Conservation (phyloP, 2,888 invertebrate species). For the Timandra comae region DNA sequence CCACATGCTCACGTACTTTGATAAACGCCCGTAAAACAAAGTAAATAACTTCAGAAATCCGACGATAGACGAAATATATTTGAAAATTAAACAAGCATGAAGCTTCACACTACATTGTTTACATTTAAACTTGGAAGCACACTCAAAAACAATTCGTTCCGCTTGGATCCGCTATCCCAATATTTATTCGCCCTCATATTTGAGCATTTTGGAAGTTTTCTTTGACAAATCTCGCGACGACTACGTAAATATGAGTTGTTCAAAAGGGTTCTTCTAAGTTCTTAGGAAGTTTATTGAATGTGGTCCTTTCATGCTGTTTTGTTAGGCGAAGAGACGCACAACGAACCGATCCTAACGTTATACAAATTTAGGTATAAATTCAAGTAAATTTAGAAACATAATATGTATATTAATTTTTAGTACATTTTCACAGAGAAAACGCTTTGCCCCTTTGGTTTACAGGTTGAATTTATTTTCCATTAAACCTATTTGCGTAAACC, state of each 20-base stretch:
- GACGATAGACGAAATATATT: too few species aligned
- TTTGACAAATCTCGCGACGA: conserved; percentile 53
- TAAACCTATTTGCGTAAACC: too few species aligned
- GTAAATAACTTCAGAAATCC: too few species aligned
- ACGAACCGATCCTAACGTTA: too few species aligned
- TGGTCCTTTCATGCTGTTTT: conserved; percentile 25
- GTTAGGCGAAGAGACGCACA: conserved; percentile 8
- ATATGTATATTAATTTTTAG: too few species aligned
- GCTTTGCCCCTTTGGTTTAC: too few species aligned
- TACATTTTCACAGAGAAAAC: too few species aligned
- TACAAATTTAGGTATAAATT: too few species aligned
- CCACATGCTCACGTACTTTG: too few species aligned
- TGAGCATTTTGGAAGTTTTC: conserved; percentile 38
- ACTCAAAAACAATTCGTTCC: conserved; percentile 25
- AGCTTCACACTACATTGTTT: conserved; percentile 8
- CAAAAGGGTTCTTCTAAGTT: conserved; percentile 33
- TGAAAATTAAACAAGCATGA: not conserved
- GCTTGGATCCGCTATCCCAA: conserved; percentile 8
- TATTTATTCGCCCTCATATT: conserved; percentile 35
- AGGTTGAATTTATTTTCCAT: too few species aligned
- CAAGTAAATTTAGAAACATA: too few species aligned
- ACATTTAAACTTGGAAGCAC: conserved; percentile 16
- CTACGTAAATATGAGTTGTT: conserved; percentile 39
- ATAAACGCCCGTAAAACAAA: too few species aligned
- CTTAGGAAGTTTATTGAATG: conserved; percentile 35